Percentiles rank a stretch among this genome's conserved stretches.
phyloP scores from a whole-genome alignment of 2,113 vertebrate species.

The Hylia prasina region DNA sequence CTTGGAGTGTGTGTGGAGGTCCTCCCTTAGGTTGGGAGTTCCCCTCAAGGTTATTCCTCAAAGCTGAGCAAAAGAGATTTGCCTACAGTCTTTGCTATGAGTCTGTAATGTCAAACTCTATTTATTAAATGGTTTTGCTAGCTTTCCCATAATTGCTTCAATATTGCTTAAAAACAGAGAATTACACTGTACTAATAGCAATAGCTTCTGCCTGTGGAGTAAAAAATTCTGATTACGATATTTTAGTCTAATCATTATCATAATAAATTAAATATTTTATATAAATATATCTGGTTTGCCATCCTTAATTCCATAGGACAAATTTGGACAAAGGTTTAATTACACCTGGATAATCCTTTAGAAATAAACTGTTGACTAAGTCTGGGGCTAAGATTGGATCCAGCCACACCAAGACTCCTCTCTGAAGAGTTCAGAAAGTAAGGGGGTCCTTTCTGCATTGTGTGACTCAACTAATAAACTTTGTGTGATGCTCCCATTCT shows the following conservation, averaged over 20 bases:
- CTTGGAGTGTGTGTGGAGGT: background rate
- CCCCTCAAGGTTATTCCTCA: background rate
- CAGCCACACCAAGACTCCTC: background rate
- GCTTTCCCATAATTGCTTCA: background rate
- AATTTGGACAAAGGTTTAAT: background rate
- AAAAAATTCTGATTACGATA: background rate
- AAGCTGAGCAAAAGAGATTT: background rate
- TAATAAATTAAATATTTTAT: background rate
- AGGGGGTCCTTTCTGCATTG: background rate
- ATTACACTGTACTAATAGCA: background rate
- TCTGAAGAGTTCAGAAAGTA: background rate
- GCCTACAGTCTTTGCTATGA: no score
- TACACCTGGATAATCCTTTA: background rate
- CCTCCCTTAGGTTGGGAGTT: background rate
- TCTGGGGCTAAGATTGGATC: background rate
- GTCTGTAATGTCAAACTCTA: background rate
- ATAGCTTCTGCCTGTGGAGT: background rate
- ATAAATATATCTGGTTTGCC: background rate
- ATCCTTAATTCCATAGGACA: background rate
- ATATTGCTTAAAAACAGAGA: background rate
- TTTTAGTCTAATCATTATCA: background rate
- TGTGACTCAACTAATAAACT: background rate
- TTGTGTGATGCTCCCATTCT: background rate
- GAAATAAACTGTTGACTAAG: background rate
- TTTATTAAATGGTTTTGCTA: background rate